Percentiles rank a stretch among this genome's conserved stretches.
These are phyloP conservation scores for Mobula birostris DNA, from an alignment of 2,113 vertebrate genomes.

Conservation along the genomic window DNA sequence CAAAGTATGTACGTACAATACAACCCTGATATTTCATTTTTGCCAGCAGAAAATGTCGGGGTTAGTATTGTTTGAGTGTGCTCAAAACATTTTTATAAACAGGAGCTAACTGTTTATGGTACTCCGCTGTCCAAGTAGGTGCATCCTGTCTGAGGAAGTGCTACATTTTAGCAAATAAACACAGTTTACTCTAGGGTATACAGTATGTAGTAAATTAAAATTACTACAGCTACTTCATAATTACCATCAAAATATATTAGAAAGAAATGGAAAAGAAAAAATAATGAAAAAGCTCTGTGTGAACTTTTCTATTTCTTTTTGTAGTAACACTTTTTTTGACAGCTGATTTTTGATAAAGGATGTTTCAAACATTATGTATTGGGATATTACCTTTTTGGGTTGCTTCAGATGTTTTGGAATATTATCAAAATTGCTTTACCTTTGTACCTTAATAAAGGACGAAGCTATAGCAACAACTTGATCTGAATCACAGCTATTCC, in stretches of 20 bases:
- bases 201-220: constrained; percentile 12
- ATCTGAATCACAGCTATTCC: not conserved
- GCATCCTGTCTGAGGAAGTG: constrained; percentile 37
- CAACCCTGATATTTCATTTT: not conserved
- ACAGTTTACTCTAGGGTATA: constrained; percentile 28
- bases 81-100: constrained; percentile 33
- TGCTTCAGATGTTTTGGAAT: too few species aligned
- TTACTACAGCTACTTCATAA: not conserved
- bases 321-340: not conserved
- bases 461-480: not conserved
- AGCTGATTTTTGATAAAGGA: not conserved
- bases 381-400: not conserved
- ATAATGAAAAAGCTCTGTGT: not conserved
- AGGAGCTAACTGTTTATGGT: constrained; percentile 37
- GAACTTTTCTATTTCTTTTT: not conserved
- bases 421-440: not conserved
- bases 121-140: constrained; percentile 10
- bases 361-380: not conserved
- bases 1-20: too few species aligned
- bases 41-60: not conserved
- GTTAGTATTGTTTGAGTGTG: constrained; percentile 22
- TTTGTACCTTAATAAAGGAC: not conserved
- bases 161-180: constrained; percentile 34
- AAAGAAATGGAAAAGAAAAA: not conserved
- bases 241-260: not conserved